These are phyloP conservation scores for Tetragonisca angustula DNA, from an alignment of 2,888 invertebrate genomes.

Conservation along the genomic window DNA sequence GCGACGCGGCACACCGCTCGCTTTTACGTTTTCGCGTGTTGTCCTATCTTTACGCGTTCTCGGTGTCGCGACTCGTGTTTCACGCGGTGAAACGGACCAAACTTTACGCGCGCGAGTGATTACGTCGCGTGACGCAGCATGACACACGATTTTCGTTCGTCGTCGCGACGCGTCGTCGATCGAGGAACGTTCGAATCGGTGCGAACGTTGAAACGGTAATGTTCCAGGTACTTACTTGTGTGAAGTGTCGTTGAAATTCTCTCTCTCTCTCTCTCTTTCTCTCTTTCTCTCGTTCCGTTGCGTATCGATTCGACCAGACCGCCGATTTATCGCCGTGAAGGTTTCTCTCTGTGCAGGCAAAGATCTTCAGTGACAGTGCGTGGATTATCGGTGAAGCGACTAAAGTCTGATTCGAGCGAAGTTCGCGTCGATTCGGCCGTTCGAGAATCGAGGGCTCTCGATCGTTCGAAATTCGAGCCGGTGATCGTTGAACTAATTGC, in stretches of 20 bases:
- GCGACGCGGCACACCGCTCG: conserved; percentile 3
- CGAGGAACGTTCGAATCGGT: background rate
- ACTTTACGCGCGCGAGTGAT: background rate
- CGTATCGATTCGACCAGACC: conserved; percentile 16
- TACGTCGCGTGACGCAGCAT: background rate
- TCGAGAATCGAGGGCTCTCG: background rate
- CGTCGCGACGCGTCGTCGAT: background rate
- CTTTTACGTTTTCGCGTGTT: conserved; percentile 23
- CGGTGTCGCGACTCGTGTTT: background rate
- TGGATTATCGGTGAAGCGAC: background rate
- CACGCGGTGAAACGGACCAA: background rate
- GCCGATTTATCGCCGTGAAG: conserved; percentile 14
- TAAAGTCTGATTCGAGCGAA: background rate
- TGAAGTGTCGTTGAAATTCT: background rate
- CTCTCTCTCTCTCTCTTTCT: background rate
- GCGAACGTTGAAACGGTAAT: background rate
- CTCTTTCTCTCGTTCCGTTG: background rate
- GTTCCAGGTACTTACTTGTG: background rate
- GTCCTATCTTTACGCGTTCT: background rate
- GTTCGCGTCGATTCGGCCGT: background rate
- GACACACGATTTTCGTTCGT: background rate
- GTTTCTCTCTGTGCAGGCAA: too few relatives aligned
- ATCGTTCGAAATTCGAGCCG: conserved; percentile 1
- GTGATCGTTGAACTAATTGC: background rate
- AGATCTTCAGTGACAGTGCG: background rate